These are phyloP conservation scores for Sebastes goodei DNA, from an alignment of 2,797 vertebrate genomes.

Conservation along the genomic window DNA sequence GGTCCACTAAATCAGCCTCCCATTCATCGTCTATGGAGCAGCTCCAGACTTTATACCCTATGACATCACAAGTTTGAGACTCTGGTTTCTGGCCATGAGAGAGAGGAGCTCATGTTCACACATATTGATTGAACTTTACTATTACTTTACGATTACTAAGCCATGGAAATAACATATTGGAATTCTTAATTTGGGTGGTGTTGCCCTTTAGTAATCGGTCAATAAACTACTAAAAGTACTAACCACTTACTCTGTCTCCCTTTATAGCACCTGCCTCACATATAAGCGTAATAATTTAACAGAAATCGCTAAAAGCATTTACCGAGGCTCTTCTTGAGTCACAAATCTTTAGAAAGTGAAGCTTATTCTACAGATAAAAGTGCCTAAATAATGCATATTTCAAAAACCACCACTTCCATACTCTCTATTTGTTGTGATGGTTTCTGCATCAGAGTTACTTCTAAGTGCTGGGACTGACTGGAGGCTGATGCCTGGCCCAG, in stretches of 20 bases:
- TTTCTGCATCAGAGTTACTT: background rate
- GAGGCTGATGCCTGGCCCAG: slow-evolving; percentile 11
- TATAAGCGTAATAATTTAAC: background rate
- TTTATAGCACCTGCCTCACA: background rate
- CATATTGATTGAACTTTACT: too few relatives aligned
- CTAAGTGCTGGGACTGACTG: background rate
- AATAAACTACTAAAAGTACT: background rate
- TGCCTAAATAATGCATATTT: background rate
- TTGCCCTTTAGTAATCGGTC: too few relatives aligned
- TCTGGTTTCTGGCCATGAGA: too few relatives aligned
- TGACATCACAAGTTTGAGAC: too few relatives aligned
- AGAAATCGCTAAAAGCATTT: background rate
- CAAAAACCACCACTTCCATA: background rate
- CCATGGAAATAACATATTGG: too few relatives aligned
- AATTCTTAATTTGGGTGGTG: too few relatives aligned
- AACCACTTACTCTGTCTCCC: background rate
- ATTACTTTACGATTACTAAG: too few relatives aligned
- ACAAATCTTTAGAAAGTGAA: background rate
- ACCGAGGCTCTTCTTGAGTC: background rate
- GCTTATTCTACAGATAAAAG: background rate
- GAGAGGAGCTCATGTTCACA: too few relatives aligned
- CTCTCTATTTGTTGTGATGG: background rate
- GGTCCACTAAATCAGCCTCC: too few relatives aligned
- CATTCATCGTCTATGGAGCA: too few relatives aligned
- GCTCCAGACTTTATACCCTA: too few relatives aligned